Conservation (phyloP, 2,888 invertebrate genomes). For the Stenotaenia linearis region DNA sequence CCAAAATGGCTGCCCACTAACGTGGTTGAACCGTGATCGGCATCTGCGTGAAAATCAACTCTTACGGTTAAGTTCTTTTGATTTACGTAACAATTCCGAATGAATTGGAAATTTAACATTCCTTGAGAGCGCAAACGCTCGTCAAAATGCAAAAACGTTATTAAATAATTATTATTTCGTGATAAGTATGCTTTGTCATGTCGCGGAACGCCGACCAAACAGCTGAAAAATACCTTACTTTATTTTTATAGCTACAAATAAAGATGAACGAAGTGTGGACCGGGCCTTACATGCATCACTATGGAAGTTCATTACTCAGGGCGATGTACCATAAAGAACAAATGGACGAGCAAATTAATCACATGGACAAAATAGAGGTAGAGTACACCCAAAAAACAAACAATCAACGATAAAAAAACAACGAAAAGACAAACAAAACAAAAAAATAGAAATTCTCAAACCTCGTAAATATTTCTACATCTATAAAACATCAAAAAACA, state of each 20-base stretch:
- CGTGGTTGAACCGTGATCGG: neutral
- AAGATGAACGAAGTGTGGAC: neutral
- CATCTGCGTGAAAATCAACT: neutral
- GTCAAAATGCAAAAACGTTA: neutral
- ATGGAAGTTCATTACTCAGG: constrained; percentile 65
- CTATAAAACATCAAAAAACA: neutral
- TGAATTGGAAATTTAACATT: neutral
- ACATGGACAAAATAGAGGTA: constrained; percentile 56
- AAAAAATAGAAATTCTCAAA: neutral
- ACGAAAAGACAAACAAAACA: neutral
- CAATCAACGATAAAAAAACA: neutral
- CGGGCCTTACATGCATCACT: constrained; percentile 52
- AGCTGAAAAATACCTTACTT: neutral
- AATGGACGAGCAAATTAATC: constrained; percentile 61
- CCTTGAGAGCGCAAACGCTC: neutral
- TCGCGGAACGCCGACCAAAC: neutral
- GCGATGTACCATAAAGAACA: constrained; percentile 66
- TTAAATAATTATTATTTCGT: neutral
- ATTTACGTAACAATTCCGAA: neutral
- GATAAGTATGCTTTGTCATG: neutral
- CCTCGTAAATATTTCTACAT: neutral
- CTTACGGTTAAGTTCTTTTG: neutral
- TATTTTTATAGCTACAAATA: no score
- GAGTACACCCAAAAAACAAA: no score
- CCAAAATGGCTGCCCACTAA: constrained; percentile 26